A percentile compares a stretch with the other conserved stretches of the same genome.
Evolutionary conservation across 1,140 invertebrate species (phyloP).

Genomic region (Calycopis cecrops): DNA sequence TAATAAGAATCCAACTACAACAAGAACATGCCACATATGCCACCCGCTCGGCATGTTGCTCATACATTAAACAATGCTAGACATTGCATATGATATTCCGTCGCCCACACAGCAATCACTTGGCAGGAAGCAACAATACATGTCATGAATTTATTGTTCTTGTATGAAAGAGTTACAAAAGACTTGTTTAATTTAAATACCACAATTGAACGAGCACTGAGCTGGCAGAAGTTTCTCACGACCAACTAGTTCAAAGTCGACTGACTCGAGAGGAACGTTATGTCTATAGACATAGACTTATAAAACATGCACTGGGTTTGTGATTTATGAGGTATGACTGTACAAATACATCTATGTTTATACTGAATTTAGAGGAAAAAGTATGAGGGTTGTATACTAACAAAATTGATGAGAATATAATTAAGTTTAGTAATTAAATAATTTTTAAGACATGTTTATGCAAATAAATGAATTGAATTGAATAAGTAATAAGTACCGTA

Average conservation of each 20-base stretch:
- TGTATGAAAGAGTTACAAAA: slow-evolving; percentile 37
- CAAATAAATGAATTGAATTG: no score
- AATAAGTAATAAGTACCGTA: no score
- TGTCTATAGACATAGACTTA: no score
- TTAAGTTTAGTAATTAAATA: background rate
- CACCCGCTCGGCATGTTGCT: background rate
- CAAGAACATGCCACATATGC: background rate
- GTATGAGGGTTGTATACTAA: no score
- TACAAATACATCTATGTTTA: background rate
- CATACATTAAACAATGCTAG: slow-evolving; percentile 13
- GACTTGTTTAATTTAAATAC: slow-evolving; percentile 29
- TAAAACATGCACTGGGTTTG: no score
- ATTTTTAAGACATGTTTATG: no score
- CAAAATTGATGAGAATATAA: background rate
- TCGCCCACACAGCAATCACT: slow-evolving; percentile 46
- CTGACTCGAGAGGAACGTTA: slow-evolving; percentile 10
- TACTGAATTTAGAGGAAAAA: no score
- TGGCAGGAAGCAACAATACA: slow-evolving; percentile 43
- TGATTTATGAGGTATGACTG: background rate
- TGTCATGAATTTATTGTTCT: slow-evolving; percentile 34
- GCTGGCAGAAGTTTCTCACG: slow-evolving; percentile 33
- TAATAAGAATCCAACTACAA: no score
- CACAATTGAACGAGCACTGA: slow-evolving; percentile 19
- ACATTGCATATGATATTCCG: slow-evolving; percentile 24
- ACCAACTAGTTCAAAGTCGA: slow-evolving; percentile 37